Base-by-base conservation (phyloP, 2,797 vertebrate species). In the Pantherophis alleghaniensis region DNA sequence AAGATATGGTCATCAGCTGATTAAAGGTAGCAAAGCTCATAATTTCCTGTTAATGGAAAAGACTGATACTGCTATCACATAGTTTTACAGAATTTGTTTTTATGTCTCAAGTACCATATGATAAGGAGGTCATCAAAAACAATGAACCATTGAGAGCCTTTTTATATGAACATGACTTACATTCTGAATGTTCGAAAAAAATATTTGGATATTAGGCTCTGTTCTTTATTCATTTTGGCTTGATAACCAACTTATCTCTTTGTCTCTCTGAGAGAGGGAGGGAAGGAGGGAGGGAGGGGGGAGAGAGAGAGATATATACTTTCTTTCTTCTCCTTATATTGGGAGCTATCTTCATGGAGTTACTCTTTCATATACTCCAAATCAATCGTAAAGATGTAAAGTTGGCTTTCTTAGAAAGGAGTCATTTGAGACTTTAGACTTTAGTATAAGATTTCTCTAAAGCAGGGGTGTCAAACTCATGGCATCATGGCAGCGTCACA, bases 401-500 rank as follows among this genome's bases (percentile, higher is more conserved):
- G 7, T 56, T 87, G 86, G 16, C 18, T 57, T 56, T 47, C 74
- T 83, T 83, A 47, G 20, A 18, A 83, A 16, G 28, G 9, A 87
- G 16, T 57, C 55, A 57, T n/a, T 57, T 47, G 55, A 87, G 86
- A 87, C 53, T 87, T 87, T 87, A 69, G 5, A n/a, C 5, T n/a
- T n/a, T 20, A 10, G 18, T 32, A 32, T 16, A n/a, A 87, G 47
- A 55, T 87, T 87, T 87, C 11, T 87, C 28, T 55, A 59, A 20
- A 59, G 57, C 57, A 59, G 5, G 18, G 18, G 18, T 59, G 18
- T 59, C 57, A 59, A 59, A 59, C 16, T 59, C 18, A 59, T 0
- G 5, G 18, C 1, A 0, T 59, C 57, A 59, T 0, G 2, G 57
- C 57, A 18, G 1, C 18, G 0, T 59, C 57, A 59, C 0, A 5